phyloP scores from a whole-genome alignment of 2,888 invertebrate species.

The Autographa pulchrina region DNA sequence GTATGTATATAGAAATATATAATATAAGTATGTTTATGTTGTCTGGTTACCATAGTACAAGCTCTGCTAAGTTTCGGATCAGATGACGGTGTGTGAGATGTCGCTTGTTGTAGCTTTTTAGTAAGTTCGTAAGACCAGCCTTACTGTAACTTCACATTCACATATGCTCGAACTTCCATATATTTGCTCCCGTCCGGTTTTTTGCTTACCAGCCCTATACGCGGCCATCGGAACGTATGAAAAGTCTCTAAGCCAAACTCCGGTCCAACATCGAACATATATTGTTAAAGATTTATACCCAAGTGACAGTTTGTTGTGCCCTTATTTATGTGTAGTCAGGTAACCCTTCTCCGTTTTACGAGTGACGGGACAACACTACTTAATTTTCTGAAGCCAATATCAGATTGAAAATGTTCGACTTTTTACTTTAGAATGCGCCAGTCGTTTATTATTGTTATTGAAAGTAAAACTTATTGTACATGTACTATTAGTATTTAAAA shows the following conservation, averaged over 20 bases:
- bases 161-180: not conserved
- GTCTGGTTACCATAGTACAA: too few species aligned
- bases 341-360: slow-evolving; percentile 37
- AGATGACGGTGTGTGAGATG: too few species aligned
- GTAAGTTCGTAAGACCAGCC: too few species aligned
- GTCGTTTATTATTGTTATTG: not conserved
- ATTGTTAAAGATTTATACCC: slow-evolving; percentile 32
- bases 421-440: not conserved
- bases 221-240: not conserved
- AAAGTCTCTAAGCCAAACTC: not conserved
- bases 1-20: too few species aligned
- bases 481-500: too few species aligned
- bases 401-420: not conserved
- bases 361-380: slow-evolving; percentile 26
- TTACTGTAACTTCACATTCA: too few species aligned
- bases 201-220: not conserved
- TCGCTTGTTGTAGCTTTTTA: too few species aligned
- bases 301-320: slow-evolving; percentile 29
- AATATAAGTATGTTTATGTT: too few species aligned
- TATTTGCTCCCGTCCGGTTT: not conserved
- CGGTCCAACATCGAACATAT: slow-evolving; percentile 19
- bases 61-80: too few species aligned
- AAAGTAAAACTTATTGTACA: not conserved
- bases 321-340: slow-evolving; percentile 34
- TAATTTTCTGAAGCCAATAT: not conserved